A percentile compares a stretch with the other conserved stretches of the same genome.
Conservation (phyloP, 2,113 vertebrate species). For the Carollia perspicillata region DNA sequence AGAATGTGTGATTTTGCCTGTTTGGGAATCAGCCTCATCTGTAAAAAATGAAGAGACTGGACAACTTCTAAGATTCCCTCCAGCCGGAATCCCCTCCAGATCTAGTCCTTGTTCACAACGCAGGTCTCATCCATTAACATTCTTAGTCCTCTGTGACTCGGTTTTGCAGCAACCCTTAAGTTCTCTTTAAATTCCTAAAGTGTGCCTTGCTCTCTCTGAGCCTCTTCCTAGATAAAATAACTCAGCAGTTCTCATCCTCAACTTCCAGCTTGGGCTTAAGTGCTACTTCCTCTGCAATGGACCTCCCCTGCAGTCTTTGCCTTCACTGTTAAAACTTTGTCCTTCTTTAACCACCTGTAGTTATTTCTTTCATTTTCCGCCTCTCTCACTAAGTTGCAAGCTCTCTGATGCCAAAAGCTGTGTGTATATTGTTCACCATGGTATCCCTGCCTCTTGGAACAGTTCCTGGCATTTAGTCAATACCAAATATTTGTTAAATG, state of each 20-base stretch:
- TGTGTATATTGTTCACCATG: conserved; percentile 2
- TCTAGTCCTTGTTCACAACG: background rate
- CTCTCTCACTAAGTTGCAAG: background rate
- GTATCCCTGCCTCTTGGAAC: background rate
- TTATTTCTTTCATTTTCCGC: conserved; percentile 33
- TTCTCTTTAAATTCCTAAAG: background rate
- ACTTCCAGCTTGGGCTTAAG: background rate
- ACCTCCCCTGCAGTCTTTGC: background rate
- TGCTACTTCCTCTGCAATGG: background rate
- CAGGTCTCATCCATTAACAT: background rate
- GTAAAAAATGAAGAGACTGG: background rate
- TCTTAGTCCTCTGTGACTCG: background rate
- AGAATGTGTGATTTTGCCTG: background rate
- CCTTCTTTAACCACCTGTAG: conserved; percentile 19
- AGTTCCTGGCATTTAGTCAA: conserved; percentile 47
- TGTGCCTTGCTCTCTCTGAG: background rate
- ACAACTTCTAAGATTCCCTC: background rate
- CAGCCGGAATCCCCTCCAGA: background rate
- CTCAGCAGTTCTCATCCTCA: background rate
- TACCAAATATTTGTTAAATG: conserved; percentile 51
- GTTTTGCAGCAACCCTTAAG: background rate
- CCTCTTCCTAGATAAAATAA: background rate
- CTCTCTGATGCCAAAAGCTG: background rate
- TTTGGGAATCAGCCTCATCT: background rate
- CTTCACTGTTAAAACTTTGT: background rate